Evolutionary conservation across 2,888 invertebrate genomes (phyloP).

Genomic region (Punctoribates punctum): DNA sequence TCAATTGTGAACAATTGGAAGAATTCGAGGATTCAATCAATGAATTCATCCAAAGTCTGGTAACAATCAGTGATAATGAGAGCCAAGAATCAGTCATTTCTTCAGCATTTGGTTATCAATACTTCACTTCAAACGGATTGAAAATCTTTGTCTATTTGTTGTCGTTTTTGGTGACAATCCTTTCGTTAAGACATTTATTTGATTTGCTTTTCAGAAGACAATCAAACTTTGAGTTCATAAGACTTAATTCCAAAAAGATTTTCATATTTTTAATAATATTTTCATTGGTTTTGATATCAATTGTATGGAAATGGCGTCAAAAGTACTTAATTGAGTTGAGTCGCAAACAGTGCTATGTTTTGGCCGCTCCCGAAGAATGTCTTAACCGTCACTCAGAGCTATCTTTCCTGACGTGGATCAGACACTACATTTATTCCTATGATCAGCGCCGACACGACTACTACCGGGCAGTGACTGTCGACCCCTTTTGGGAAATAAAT

Average conservation of each 20-base stretch:
- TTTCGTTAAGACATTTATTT: no score
- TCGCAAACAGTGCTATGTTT: background rate
- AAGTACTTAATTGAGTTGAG: background rate
- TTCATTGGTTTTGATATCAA: background rate
- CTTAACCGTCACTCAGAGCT: background rate
- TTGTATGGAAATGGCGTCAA: conserved; percentile 9
- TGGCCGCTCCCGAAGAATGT: background rate
- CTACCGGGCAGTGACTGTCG: background rate
- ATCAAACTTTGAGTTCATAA: no score
- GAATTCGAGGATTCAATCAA: background rate
- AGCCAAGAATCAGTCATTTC: no score
- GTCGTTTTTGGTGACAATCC: no score
- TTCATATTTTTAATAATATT: background rate
- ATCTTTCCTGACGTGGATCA: background rate
- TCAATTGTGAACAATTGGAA: conserved; percentile 15
- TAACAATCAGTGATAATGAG: no score
- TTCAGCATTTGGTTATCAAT: no score
- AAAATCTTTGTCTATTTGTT: no score
- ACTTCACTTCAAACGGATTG: no score
- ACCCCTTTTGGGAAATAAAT: conserved; percentile 18
- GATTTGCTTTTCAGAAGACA: no score
- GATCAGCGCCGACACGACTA: background rate
- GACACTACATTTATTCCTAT: background rate
- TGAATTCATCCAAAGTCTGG: background rate
- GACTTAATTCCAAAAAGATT: no score